Evolutionary conservation across 1,140 invertebrate genomes (phyloP).

Genomic region (Pseudomyrmex gracilis): DNA sequence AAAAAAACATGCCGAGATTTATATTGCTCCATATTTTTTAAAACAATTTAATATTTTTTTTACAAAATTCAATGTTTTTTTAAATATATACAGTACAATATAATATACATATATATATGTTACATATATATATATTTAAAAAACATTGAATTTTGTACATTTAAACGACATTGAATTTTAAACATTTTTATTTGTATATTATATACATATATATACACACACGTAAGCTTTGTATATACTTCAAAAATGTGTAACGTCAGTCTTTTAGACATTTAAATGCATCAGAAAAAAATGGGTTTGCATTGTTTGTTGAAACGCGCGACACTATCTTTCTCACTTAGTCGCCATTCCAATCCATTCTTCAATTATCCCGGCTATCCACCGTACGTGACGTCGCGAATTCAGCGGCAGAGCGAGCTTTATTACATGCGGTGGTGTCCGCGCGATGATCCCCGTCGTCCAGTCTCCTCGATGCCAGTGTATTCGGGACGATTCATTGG

Average conservation of each 20-base stretch:
- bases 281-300: background rate
- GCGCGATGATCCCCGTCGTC: conserved; percentile 38
- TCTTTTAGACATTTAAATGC: background rate
- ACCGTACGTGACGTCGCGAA: conserved; percentile 32
- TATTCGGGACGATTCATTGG: conserved; percentile 34
- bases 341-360: background rate
- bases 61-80: background rate
- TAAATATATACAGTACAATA: no score
- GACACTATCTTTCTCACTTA: conserved; percentile 10
- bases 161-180: no score
- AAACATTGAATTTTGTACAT: no score
- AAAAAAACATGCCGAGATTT: background rate
- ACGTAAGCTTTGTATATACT: no score
- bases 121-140: no score
- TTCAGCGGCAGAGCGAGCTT: conserved; percentile 27
- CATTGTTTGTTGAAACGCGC: background rate
- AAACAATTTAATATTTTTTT: background rate
- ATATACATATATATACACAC: no score
- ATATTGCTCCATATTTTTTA: background rate
- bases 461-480: background rate
- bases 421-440: conserved; percentile 37
- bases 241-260: background rate
- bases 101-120: no score
- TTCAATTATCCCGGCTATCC: conserved; percentile 34
- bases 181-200: no score